These are phyloP conservation scores for Lasioglossum zephyrum DNA, from an alignment of 2,888 invertebrate species.

Conservation along the genomic window DNA sequence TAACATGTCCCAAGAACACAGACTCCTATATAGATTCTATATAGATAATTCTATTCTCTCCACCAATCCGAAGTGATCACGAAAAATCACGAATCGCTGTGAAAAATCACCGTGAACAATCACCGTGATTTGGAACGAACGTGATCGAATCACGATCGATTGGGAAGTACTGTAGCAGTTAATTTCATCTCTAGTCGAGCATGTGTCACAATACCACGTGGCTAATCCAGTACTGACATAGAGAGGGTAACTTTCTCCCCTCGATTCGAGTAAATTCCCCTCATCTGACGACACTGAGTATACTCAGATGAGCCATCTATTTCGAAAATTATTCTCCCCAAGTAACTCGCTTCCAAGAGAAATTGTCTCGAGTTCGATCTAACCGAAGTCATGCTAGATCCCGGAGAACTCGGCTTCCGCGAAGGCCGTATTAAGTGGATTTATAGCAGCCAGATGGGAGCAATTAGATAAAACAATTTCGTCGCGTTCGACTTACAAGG, in stretches of 20 bases:
- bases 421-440: conserved; percentile 8
- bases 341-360: not conserved
- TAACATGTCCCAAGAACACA: too few species aligned
- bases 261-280: too few species aligned
- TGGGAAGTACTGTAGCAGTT: too few species aligned
- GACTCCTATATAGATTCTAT: too few species aligned
- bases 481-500: not conserved
- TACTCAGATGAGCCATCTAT: not conserved
- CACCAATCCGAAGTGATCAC: too few species aligned
- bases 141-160: not conserved
- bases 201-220: too few species aligned
- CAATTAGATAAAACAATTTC: conserved; percentile 14
- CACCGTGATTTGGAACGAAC: not conserved
- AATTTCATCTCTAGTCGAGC: too few species aligned
- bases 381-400: not conserved
- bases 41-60: too few species aligned
- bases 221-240: too few species aligned
- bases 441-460: not conserved
- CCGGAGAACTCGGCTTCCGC: not conserved
- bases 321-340: not conserved
- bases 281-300: not conserved
- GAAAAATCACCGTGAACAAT: too few species aligned
- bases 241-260: too few species aligned
- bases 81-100: too few species aligned
- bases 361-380: not conserved